Evolutionary conservation across 2,113 vertebrate species (phyloP), one percentile per base, ranked within the genome.

Genomic region (Oncorhynchus masou): DNA sequence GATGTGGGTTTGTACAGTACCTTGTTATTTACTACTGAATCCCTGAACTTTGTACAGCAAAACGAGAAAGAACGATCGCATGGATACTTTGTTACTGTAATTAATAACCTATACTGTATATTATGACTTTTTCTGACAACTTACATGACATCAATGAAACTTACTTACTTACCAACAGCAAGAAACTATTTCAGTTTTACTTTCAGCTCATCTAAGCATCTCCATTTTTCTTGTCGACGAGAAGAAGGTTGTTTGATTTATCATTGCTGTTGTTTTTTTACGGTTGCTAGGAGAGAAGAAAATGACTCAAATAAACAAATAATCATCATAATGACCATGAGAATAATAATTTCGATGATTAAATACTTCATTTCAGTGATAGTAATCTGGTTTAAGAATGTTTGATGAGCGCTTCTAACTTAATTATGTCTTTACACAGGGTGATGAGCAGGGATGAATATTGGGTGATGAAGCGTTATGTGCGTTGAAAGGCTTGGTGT

Each of bases 61-160:
- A 94, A 93, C 86, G 86, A 84, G 62, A 5, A 54, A 54, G 16
- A 88, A 81, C 79, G 89, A 90, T 90, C 93, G 94, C 95, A 95
- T 95, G 94, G 92, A 93, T 22, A 92, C 76, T 77, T 89, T 95
- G 91, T 95, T 92, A 95, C 94, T 96, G 93, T 94, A 96, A 94
- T 94, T 94, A 94, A 95, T 95, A 96, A 94, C 95, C 94, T 95
- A 94, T 94, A 95, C 94, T 95, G 93, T 95, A 95, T 94, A 90
- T 89, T 76, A 87, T 95, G 93, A 89, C 80, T 57, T 80, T 88
- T 89, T 93, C 91, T n/a, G n/a, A 95, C 94, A 93, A 89, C 80
- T 62, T n/a, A n/a, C n/a, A 16, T 51, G 49, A 16, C 49, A 85
- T 90, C 75, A 82, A 76, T 79, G 74, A 89, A 82, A 89, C 80